phyloP scores from a whole-genome alignment of 2,888 invertebrate genomes.

The Cataglyphis albicans region DNA sequence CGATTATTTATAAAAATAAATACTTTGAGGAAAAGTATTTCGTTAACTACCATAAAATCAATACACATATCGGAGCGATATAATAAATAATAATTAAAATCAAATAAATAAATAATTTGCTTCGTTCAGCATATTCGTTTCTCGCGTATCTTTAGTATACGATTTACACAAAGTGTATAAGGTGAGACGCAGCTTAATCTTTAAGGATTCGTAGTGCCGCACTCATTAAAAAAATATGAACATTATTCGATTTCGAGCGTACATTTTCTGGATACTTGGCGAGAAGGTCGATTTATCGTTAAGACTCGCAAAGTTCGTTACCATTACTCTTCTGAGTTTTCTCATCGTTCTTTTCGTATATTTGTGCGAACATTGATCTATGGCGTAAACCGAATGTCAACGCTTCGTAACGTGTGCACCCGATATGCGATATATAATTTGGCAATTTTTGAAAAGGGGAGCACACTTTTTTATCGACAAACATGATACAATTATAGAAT shows the following conservation, averaged over 20 bases:
- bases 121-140: slow-evolving; percentile 81
- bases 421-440: background rate
- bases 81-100: slow-evolving; percentile 85
- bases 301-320: slow-evolving; percentile 62
- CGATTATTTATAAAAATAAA: slow-evolving; percentile 86
- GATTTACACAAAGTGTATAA: slow-evolving; percentile 77
- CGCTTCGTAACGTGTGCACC: background rate
- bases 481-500: slow-evolving; percentile 14
- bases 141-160: slow-evolving; percentile 80
- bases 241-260: slow-evolving; percentile 77
- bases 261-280: slow-evolving; percentile 75
- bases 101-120: slow-evolving; percentile 86
- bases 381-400: background rate
- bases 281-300: slow-evolving; percentile 70
- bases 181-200: slow-evolving; percentile 61
- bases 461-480: background rate
- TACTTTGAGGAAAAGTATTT: slow-evolving; percentile 82
- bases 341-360: background rate
- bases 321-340: slow-evolving; percentile 53
- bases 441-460: background rate
- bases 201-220: slow-evolving; percentile 73
- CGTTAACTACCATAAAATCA: slow-evolving; percentile 79
- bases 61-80: slow-evolving; percentile 72
- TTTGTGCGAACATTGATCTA: slow-evolving; percentile 61
- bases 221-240: slow-evolving; percentile 80